Conservation (phyloP, 2,888 invertebrate species). For the Pterostichus niger region DNA sequence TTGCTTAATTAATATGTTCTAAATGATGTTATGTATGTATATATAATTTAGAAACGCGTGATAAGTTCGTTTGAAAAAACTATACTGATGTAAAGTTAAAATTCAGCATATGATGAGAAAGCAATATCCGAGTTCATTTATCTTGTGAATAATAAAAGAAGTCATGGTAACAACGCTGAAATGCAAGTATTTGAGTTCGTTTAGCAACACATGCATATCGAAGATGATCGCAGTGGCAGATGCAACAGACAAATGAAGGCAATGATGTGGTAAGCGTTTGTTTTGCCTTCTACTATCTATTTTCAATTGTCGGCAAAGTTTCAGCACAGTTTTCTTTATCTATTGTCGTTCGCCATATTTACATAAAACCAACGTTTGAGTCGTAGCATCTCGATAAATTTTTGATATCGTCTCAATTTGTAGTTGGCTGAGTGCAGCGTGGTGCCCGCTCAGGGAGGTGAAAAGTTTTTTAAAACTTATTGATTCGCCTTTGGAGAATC, state of each 20-base stretch:
- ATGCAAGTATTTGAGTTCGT: not conserved
- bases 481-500: slow-evolving; percentile 66
- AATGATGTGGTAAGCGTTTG: slow-evolving; percentile 28
- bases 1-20: too few species aligned
- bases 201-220: too few species aligned
- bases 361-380: slow-evolving; percentile 64
- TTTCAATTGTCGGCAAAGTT: slow-evolving; percentile 59
- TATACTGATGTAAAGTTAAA: too few species aligned
- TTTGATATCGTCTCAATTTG: slow-evolving; percentile 66
- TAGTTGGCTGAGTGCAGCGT: slow-evolving; percentile 40
- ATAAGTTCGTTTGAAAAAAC: not conserved
- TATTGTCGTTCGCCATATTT: slow-evolving; percentile 64
- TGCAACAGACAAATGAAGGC: slow-evolving; percentile 18
- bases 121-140: too few species aligned
- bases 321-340: slow-evolving; percentile 44
- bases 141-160: not conserved
- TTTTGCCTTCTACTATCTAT: slow-evolving; percentile 16
- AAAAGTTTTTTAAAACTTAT: slow-evolving; percentile 66
- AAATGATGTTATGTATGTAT: not conserved
- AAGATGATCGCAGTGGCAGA: not conserved
- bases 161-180: not conserved
- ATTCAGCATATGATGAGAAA: too few species aligned
- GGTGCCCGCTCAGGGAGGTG: slow-evolving; percentile 45
- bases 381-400: slow-evolving; percentile 56
- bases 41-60: not conserved